Conservation (phyloP, 1,140 invertebrate species). For the Drosophila guanche region DNA sequence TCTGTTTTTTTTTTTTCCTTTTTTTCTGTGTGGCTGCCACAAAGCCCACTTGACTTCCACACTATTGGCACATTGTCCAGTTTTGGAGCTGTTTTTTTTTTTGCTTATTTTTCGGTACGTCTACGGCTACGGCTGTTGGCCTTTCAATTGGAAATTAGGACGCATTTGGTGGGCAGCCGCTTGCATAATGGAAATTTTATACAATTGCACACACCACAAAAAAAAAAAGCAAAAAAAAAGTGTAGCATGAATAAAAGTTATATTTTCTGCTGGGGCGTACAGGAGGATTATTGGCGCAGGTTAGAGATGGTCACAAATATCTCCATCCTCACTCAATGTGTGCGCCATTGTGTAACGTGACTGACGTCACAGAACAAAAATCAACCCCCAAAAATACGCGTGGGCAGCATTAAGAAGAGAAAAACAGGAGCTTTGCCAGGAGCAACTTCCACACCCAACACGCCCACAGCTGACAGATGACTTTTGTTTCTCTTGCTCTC, state of each 20-base stretch:
- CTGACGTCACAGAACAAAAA: constrained; percentile 31
- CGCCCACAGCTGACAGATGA: constrained; percentile 26
- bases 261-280: too few relatives aligned
- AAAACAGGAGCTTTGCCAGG: background rate
- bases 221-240: too few relatives aligned
- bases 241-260: too few relatives aligned
- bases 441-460: constrained; percentile 3
- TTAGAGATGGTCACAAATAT: background rate
- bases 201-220: constrained; percentile 11
- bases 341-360: background rate
- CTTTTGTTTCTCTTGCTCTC: constrained; percentile 8
- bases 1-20: constrained; percentile 1
- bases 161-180: constrained; percentile 42
- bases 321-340: background rate
- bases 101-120: background rate
- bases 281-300: too few relatives aligned
- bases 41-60: constrained; percentile 45
- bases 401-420: constrained; percentile 17
- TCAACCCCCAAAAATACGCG: constrained; percentile 14
- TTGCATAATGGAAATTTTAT: constrained; percentile 40
- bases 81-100: constrained; percentile 5
- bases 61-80: constrained; percentile 46
- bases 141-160: constrained; percentile 50
- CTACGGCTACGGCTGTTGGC: constrained; percentile 17
- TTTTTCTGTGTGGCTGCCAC: constrained; percentile 23